Evolutionary conservation across 2,797 vertebrate genomes (phyloP).

Genomic region (Sebastes steindachneri): DNA sequence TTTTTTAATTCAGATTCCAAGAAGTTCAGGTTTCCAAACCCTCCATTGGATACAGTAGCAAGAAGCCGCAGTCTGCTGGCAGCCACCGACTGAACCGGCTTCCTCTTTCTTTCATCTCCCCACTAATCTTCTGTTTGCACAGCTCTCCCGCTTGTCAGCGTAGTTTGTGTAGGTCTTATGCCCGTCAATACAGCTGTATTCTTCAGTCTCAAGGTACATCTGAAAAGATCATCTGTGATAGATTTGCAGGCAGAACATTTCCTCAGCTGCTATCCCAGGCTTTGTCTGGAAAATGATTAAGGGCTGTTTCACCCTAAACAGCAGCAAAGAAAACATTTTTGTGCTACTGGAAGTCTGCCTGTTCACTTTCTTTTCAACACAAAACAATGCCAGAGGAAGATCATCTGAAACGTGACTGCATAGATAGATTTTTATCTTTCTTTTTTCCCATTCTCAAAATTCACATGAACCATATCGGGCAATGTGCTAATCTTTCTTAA

Average conservation of each 20-base stretch:
- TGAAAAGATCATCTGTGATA: constrained; percentile 74
- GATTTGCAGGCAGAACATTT: constrained; percentile 71
- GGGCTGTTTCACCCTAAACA: constrained; percentile 29
- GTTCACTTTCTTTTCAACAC: constrained; percentile 37
- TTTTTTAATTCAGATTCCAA: background rate
- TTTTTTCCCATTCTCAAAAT: background rate
- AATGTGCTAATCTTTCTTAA: background rate
- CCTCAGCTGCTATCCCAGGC: constrained; percentile 35
- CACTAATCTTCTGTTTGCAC: constrained; percentile 85
- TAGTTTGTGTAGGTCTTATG: constrained; percentile 83
- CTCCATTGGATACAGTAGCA: constrained; percentile 33
- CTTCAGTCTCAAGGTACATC: constrained; percentile 61
- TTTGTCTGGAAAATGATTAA: constrained; percentile 73
- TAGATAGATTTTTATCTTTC: background rate
- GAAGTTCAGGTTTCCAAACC: constrained; percentile 26
- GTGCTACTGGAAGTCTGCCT: constrained; percentile 10
- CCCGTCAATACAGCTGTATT: constrained; percentile 70
- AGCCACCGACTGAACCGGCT: constrained; percentile 48
- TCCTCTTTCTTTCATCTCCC: constrained; percentile 82
- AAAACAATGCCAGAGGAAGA: background rate
- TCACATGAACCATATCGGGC: background rate
- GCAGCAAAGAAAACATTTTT: constrained; percentile 39
- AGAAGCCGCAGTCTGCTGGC: constrained; percentile 50
- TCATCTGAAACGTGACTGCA: background rate
- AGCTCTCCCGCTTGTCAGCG: constrained; percentile 83